A percentile compares a stretch with the other conserved stretches of the same genome.
phyloP scores from a whole-genome alignment of 2,113 vertebrate species.

The Propithecus coquereli region DNA sequence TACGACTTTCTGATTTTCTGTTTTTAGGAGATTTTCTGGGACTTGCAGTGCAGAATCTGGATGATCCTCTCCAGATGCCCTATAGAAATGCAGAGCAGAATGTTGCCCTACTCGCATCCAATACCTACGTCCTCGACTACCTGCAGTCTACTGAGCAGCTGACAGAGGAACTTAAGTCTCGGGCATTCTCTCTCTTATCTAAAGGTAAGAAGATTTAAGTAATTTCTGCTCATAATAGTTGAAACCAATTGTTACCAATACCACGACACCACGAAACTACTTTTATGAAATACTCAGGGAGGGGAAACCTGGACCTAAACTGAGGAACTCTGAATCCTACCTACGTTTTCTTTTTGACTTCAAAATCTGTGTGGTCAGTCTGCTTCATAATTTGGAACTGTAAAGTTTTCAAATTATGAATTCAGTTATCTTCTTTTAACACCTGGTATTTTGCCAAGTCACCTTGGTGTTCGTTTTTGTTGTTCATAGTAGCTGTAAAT shows the following conservation, averaged over 20 bases:
- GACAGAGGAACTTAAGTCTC: constrained; percentile 78
- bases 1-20: not conserved
- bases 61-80: constrained; percentile 79
- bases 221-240: not conserved
- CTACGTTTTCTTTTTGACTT: not conserved
- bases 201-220: constrained; percentile 79
- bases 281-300: not conserved
- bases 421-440: not conserved
- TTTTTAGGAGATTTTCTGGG: constrained; percentile 89
- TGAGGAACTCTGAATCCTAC: not conserved
- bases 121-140: constrained; percentile 87
- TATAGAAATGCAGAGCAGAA: constrained; percentile 88
- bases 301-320: not conserved
- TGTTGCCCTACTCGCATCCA: constrained; percentile 88
- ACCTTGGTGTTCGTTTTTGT: not conserved
- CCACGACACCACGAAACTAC: not conserved
- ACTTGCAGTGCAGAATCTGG: constrained; percentile 85
- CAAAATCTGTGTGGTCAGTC: not conserved
- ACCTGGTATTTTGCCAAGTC: not conserved
- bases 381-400: not conserved
- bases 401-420: not conserved
- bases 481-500: not conserved
- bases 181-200: constrained; percentile 80
- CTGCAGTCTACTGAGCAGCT: constrained; percentile 86
- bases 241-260: not conserved